A percentile compares a stretch with the other conserved stretches of the same genome.
Conservation (phyloP, 2,888 invertebrate species). For the Stenoptilia bipunctidactyla region DNA sequence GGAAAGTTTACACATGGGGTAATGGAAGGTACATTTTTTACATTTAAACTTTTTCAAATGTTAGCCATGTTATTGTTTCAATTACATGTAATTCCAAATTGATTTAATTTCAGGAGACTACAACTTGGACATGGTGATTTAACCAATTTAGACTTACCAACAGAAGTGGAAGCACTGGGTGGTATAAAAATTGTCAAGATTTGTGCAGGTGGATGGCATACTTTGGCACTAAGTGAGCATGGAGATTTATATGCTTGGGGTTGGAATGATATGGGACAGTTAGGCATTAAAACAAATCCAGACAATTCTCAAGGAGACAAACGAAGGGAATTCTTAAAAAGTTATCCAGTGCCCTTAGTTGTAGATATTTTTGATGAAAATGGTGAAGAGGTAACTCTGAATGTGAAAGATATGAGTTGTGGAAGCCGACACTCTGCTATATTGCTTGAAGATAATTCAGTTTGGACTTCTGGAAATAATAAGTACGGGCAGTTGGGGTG, state of each 20-base stretch:
- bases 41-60: not conserved
- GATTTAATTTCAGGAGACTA: conserved; percentile 76
- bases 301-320: conserved; percentile 18
- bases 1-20: conserved; percentile 86
- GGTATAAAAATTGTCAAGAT: conserved; percentile 81
- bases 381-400: conserved; percentile 51
- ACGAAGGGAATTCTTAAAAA: conserved; percentile 23
- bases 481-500: conserved; percentile 83
- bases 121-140: conserved; percentile 87
- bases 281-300: conserved; percentile 73
- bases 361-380: conserved; percentile 46
- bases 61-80: not conserved
- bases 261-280: conserved; percentile 89
- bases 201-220: conserved; percentile 90
- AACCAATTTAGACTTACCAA: conserved; percentile 73
- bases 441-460: conserved; percentile 73
- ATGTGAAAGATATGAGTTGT: conserved; percentile 75
- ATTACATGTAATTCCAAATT: conserved; percentile 3
- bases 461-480: conserved; percentile 87
- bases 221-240: conserved; percentile 79
- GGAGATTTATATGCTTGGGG: conserved; percentile 94
- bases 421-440: conserved; percentile 83
- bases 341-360: conserved; percentile 39
- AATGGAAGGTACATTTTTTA: conserved; percentile 76
- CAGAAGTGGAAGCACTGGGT: conserved; percentile 78